phyloP scores from a whole-genome alignment of 1,140 invertebrate genomes.

The Globodera ellingtonae region DNA sequence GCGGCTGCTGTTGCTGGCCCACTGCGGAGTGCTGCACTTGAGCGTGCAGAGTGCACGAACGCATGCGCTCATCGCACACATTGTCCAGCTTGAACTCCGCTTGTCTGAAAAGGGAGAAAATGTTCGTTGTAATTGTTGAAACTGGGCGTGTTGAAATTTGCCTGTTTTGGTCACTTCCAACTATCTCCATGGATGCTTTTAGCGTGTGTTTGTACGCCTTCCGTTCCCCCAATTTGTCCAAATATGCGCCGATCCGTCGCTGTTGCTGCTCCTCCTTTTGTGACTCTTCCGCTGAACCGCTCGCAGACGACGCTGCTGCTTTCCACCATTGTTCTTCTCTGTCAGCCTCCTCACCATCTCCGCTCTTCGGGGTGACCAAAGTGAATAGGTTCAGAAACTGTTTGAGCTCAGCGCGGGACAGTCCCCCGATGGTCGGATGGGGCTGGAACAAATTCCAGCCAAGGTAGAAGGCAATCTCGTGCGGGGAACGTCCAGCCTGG shows the following conservation, averaged over 20 bases:
- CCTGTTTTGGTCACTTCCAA: slow-evolving; percentile 14
- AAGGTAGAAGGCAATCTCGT: slow-evolving; percentile 13
- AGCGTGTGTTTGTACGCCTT: slow-evolving; percentile 28
- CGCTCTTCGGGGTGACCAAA: neutral
- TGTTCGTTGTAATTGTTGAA: neutral
- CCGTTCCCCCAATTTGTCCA: neutral
- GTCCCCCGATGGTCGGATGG: neutral
- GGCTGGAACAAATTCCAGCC: slow-evolving; percentile 6
- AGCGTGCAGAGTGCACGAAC: neutral
- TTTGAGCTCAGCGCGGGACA: neutral
- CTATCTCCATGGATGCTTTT: slow-evolving; percentile 2
- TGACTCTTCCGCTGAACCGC: neutral
- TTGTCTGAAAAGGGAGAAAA: neutral
- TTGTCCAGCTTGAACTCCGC: neutral
- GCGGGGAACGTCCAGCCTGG: neutral
- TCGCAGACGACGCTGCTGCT: neutral
- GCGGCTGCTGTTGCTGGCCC: neutral
- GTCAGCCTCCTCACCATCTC: neutral
- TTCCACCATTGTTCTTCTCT: neutral
- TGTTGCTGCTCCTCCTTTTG: neutral
- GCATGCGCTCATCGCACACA: neutral
- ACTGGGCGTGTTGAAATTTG: neutral
- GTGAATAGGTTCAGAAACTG: neutral
- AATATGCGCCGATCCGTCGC: neutral
- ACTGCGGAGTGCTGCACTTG: neutral